Evolutionary conservation across 2,797 vertebrate species (phyloP), one percentile per base, ranked within the genome.

Genomic region (Discoglossus pictus): DNA sequence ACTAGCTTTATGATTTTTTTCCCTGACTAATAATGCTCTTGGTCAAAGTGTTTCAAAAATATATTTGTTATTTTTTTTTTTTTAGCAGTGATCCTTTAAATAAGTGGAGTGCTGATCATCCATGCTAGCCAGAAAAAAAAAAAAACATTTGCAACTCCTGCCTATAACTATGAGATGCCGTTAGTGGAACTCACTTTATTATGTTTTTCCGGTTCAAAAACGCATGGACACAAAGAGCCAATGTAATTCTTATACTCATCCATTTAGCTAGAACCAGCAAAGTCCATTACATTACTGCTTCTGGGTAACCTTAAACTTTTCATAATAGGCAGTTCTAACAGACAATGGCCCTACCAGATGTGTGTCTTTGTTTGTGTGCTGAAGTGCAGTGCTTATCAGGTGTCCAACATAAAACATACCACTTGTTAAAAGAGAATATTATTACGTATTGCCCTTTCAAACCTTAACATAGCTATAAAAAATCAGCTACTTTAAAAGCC

Each of bases 401-500:
- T 59, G 20, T 43, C 25, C 12, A 17, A 38, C 24, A 36, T 61
- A 31, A 60, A 48, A 68, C 35, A 43, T 42, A 36, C 24, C 43
- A 36, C 27, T 6, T 17, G 25, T 44, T 43, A 21, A 60, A 46
- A 44, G 44, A 42, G 43, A 34, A 9, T 18, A 42, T 39, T 46
- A 35, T 24, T 50, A 42, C 21, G 35, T 48, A 38, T 16, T 15
- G 34, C 35, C 18, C 38, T 52, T 27, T 50, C 25, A 66, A 48
- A 66, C 34, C 53, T 66, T 66, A 58, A 38, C 7, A 43, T 56
- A 47, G 43, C 63, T 58, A 48, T 66, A 66, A 66, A 66, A 67
- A 58, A 42, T 48, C 44, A 59, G 44, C 64, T 59, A 58, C 64
- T 51, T 68, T 52, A 51, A 68, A 68, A 68, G 54, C 47, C 56